These are phyloP conservation scores for Magallana gigas DNA, from an alignment of 1,140 invertebrate species.

Conservation along the genomic window DNA sequence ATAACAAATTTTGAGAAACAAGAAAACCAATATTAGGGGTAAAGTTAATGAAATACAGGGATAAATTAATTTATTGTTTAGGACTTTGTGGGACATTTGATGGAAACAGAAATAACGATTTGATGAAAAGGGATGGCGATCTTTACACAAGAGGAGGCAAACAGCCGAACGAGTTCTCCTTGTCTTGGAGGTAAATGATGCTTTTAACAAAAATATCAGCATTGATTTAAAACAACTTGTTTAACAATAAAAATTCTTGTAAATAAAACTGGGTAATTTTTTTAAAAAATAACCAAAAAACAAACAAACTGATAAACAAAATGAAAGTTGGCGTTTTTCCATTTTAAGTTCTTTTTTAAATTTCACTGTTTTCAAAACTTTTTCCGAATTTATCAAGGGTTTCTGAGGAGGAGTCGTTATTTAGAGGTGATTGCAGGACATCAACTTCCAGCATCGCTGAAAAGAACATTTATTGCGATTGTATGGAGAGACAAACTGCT, in stretches of 20 bases:
- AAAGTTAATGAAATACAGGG: not conserved
- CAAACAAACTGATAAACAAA: too few relatives aligned
- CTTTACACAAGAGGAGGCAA: constrained; percentile 47
- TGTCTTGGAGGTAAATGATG: constrained; percentile 65
- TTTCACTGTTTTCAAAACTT: not conserved
- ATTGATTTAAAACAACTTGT: too few relatives aligned
- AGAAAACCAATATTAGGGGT: too few relatives aligned
- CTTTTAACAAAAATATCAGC: too few relatives aligned
- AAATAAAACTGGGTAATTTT: too few relatives aligned
- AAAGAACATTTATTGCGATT: constrained; percentile 56
- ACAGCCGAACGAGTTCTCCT: constrained; percentile 59
- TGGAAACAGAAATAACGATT: constrained; percentile 69
- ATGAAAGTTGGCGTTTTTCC: too few relatives aligned
- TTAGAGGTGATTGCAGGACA: constrained; percentile 62
- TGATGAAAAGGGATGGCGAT: constrained; percentile 58
- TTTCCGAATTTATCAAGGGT: not conserved
- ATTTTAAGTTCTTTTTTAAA: too few relatives aligned
- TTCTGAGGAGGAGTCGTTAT: constrained; percentile 55
- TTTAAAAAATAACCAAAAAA: too few relatives aligned
- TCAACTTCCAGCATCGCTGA: not conserved
- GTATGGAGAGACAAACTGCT: constrained; percentile 45
- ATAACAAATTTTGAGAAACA: too few relatives aligned
- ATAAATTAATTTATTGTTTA: constrained; percentile 28
- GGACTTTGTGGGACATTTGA: constrained; percentile 74
- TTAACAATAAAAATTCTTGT: too few relatives aligned